These are phyloP conservation scores for Rotaria macrura DNA, from an alignment of 2,888 invertebrate species.

Conservation along the genomic window DNA sequence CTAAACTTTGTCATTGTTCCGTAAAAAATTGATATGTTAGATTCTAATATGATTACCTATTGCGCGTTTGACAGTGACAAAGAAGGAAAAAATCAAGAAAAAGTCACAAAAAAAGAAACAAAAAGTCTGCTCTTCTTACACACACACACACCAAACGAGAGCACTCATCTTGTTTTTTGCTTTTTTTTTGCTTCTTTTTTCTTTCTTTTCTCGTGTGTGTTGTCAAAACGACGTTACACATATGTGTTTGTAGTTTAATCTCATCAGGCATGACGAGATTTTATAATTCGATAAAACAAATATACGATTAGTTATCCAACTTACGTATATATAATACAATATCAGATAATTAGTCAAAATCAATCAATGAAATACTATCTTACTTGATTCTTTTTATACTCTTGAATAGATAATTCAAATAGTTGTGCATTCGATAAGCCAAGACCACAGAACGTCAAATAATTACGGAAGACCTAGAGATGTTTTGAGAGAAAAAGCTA, in stretches of 20 bases:
- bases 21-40: background rate
- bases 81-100: background rate
- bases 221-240: background rate
- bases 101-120: background rate
- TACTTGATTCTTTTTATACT: conserved; percentile 52
- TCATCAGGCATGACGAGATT: background rate
- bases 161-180: background rate
- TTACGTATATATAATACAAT: background rate
- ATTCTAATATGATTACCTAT: conserved; percentile 36
- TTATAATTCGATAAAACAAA: background rate
- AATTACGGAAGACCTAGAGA: conserved; percentile 53
- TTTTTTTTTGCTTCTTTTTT: background rate
- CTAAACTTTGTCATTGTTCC: background rate
- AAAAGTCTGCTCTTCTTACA: background rate
- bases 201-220: background rate
- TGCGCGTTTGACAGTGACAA: background rate
- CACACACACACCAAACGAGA: background rate
- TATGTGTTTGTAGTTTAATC: background rate
- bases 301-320: too few relatives aligned
- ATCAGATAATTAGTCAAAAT: background rate
- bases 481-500: conserved; percentile 1
- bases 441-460: conserved; percentile 54
- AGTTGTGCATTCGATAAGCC: conserved; percentile 54
- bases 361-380: background rate
- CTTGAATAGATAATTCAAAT: conserved; percentile 53